Base-by-base conservation (phyloP, 2,113 vertebrate species). In the Ahaetulla prasina region DNA sequence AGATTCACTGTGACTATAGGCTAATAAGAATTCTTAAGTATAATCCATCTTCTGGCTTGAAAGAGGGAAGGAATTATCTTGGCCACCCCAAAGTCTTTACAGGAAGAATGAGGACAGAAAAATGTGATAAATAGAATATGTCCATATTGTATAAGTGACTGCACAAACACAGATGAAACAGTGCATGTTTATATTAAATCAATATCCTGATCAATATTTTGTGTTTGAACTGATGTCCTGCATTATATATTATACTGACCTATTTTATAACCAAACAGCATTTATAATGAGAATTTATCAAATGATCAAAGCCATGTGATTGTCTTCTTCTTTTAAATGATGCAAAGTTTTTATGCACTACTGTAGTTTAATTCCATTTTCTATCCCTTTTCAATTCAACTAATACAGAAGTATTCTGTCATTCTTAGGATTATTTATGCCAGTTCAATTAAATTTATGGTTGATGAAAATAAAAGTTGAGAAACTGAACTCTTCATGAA, bases 381-480 rank as follows among this genome's bases (percentile, higher is more conserved):
- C 6, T 14, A 74, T 47, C 20, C 12, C 30, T 25, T 50, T 45
- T 85, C 68, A 92, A 57, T 43, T 30, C 20, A 85, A 27, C 35
- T 30, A 57, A 35, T 89, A 30, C 22, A 43, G 25, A 8, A 57
- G 4, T 54, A 92, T 35, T 6, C 35, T 84, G 20, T 6, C n/a
- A 14, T 12, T 89, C 20, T 85, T 85, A 85, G 14, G 27, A 60
- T 22, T 53, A 7, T 92, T 47, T 53, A 60, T 14, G 27, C 22
- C 85, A 93, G 90, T 92, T 63, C 0, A 1, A 47, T 55, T 5
- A 1, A 8, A 55, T 39, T 54, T 55, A 1, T 45, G 39, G 12
- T 12, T 92, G n/a, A 93, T 90, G 87, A 92, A 94, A 53, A 86
- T 63, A 0, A n/a, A n/a, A n/a, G 39, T 96, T 97, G 27, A 14